phyloP scores from a whole-genome alignment of 2,113 vertebrate genomes.

The Heloderma charlesbogerti region DNA sequence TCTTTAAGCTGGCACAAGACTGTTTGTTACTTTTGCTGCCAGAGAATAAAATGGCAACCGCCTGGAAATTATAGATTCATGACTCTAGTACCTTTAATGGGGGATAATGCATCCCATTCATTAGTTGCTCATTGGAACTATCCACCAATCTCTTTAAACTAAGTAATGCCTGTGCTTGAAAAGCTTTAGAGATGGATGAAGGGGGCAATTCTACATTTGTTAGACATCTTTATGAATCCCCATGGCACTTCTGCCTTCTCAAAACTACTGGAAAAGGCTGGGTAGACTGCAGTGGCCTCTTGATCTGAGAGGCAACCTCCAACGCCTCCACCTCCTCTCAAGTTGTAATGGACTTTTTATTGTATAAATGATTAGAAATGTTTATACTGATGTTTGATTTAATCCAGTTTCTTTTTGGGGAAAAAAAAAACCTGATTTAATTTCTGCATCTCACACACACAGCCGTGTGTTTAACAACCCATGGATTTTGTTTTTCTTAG shows the following conservation, averaged over 20 bases:
- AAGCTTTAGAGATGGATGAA: slow-evolving; percentile 19
- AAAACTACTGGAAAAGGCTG: neutral
- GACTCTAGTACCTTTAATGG: neutral
- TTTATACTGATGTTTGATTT: neutral
- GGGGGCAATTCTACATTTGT: neutral
- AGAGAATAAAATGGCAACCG: neutral
- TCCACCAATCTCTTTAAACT: neutral
- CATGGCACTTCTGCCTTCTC: neutral
- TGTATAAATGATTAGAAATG: neutral
- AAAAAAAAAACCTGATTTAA: neutral
- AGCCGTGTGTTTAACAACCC: neutral
- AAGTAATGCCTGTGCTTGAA: neutral
- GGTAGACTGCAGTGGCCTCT: neutral
- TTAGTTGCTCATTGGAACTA: neutral
- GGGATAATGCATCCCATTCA: neutral
- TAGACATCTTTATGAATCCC: neutral
- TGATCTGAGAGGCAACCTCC: neutral
- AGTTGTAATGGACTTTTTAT: too few species aligned
- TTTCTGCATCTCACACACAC: neutral
- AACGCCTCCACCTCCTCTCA: neutral
- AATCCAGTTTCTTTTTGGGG: neutral
- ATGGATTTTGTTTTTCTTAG: slow-evolving; percentile 31
- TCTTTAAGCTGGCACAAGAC: too few species aligned
- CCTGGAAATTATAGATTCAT: neutral
- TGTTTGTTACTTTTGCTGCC: neutral